Conservation (phyloP, 2,888 invertebrate genomes). For the Eutolmus rufibarbis region DNA sequence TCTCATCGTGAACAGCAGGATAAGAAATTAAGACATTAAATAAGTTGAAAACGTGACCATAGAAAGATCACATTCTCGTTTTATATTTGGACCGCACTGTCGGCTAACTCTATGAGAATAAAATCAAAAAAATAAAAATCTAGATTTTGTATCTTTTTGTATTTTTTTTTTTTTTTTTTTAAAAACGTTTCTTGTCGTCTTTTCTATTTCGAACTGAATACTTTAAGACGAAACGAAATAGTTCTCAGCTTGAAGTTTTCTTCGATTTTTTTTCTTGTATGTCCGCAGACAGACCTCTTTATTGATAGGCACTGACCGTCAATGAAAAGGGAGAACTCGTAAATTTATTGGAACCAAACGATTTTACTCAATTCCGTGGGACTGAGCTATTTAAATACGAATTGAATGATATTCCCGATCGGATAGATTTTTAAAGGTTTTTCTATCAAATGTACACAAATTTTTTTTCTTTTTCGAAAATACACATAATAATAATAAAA, state of each 20-base stretch:
- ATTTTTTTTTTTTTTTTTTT: neutral
- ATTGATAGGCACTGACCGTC: neutral
- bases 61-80: conserved; percentile 22
- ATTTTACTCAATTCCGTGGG: neutral
- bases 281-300: neutral
- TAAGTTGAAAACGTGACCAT: conserved; percentile 25
- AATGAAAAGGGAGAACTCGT: neutral
- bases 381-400: neutral
- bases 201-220: neutral
- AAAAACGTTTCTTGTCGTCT: neutral
- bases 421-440: neutral
- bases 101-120: neutral
- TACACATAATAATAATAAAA: neutral
- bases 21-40: conserved; percentile 36
- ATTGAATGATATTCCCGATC: neutral
- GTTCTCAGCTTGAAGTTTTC: neutral
- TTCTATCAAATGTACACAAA: neutral
- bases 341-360: neutral
- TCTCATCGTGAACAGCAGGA: conserved; percentile 18
- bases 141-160: neutral
- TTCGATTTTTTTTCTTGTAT: neutral
- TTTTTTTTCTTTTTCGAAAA: neutral
- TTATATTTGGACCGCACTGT: neutral
- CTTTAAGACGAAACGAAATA: neutral
- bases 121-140: neutral